These are phyloP conservation scores for Argyresthia goedartella DNA, from an alignment of 2,888 invertebrate genomes.

Conservation along the genomic window DNA sequence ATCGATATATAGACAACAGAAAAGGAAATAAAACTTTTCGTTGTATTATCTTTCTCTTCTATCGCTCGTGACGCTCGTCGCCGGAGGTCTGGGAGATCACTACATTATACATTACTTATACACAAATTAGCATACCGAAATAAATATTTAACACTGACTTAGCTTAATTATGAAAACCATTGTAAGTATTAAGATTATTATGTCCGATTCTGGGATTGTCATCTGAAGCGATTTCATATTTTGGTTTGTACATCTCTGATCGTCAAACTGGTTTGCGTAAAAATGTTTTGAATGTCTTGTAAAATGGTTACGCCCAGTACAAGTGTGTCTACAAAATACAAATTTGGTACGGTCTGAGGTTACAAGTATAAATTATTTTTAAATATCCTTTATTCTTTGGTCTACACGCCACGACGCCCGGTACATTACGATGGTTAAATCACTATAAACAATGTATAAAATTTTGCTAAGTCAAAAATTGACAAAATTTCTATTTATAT, in stretches of 20 bases:
- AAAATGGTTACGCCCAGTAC: constrained; percentile 28
- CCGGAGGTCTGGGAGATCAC: constrained; percentile 68
- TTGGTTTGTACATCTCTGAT: constrained; percentile 6
- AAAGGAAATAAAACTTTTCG: constrained; percentile 55
- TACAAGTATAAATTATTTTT: constrained; percentile 57
- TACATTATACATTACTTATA: constrained; percentile 63
- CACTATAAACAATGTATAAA: constrained; percentile 67
- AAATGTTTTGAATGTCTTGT: constrained; percentile 7
- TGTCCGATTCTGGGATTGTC: constrained; percentile 30
- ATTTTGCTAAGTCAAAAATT: constrained; percentile 71
- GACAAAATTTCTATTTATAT: constrained; percentile 62
- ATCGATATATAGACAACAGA: constrained; percentile 25
- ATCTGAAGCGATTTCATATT: constrained; percentile 5
- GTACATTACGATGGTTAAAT: constrained; percentile 55
- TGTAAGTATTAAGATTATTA: constrained; percentile 33
- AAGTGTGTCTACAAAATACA: constrained; percentile 50
- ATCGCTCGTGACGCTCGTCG: constrained; percentile 37
- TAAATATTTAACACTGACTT: constrained; percentile 70
- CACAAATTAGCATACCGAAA: constrained; percentile 65
- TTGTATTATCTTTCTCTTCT: constrained; percentile 45
- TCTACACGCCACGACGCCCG: constrained; percentile 59
- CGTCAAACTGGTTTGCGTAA: constrained; percentile 13
- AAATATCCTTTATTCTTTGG: constrained; percentile 62
- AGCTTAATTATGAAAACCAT: constrained; percentile 64
- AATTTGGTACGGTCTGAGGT: constrained; percentile 69